Base-by-base conservation (phyloP, 2,888 invertebrate species). In the Agonopterix heracliana region DNA sequence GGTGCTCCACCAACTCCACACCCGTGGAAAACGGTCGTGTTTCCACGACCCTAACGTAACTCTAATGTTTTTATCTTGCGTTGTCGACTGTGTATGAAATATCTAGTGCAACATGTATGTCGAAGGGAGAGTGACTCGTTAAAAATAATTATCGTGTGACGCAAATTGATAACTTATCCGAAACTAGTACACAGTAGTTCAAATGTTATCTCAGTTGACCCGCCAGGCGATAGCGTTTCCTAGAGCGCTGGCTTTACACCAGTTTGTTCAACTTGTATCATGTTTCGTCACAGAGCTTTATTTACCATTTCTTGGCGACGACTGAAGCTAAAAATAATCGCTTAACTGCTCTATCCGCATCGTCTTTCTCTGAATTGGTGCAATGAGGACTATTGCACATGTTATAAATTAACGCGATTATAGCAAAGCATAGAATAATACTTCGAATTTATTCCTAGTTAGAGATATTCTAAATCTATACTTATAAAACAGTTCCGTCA, bases 161-260 rank as follows among this genome's bases (percentile, higher is more conserved):
- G 87, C 81, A 83, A 77, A 73, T 82, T 73, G 83, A 83, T 84
- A 82, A 74, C 54, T 71, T 80, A 78, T 78, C 77, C 80, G 62
- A 82, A 86, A 84, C 69, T 82, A 78, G 83, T 78, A 75, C 82
- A 78, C 61, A 60, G 63, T 48, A 61, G 81, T 70, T 80, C 81
- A 79, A 59, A 68, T 68, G 81, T 71, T 84, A 86, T 86, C 85
- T 48, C 50, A 47, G 53, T 44, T 76, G 78, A 78, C 80, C 79
- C 60, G 62, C 47, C 56, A 58, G 14, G 8, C 56, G 82, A 82
- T 82, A 82, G 65, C 64, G 65, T 60, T 66, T 68, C 68, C 66
- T 71, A 66, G 56, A 66, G 67, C 58, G 61, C 61, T 66, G 58
- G 66, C 68, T 76, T 73, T 73, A 71, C 65, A 67, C 64, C 73